Evolutionary conservation across 2,888 invertebrate species (phyloP), one percentile per base, ranked within the genome.

Genomic region (Seira musarum): DNA sequence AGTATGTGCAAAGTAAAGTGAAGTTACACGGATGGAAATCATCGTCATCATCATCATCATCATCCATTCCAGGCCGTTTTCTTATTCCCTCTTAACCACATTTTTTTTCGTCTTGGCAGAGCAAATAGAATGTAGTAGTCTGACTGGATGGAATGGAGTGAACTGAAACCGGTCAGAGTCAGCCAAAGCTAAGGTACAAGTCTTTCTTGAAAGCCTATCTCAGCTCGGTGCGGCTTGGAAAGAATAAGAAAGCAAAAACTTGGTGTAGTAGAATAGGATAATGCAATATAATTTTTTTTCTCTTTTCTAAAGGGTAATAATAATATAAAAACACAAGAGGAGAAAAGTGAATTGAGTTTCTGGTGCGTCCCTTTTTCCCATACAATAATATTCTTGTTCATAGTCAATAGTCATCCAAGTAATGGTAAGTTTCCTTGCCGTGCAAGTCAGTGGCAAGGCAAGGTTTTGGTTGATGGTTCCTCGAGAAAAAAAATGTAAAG

Each of bases 101-200:
- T 60, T 17, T n/a, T n/a, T n/a, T 17, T 60, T 17, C 53, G 68
- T 70, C 30, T 65, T 77, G 65, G 69, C 77, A 70, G 53, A 67
- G 74, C 57, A 77, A 77, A 77, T 77, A 78, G 78, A 77, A 77
- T 57, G 17, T n/a, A n/a, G n/a, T n/a, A n/a, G n/a, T n/a, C n/a
- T n/a, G n/a, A n/a, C n/a, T n/a, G n/a, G 66, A 76, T 60, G 40
- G 70, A 40, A 53, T 60, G 63, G 64, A 77, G 21, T 24, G 63
- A 30, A 63, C n/a, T n/a, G n/a, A n/a, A n/a, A n/a, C n/a, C n/a
- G n/a, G n/a, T n/a, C n/a, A n/a, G n/a, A n/a, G n/a, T n/a, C n/a
- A n/a, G n/a, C n/a, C n/a, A n/a, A n/a, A n/a, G n/a, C n/a, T n/a
- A n/a, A n/a, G n/a, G n/a, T n/a, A n/a, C n/a, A n/a, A n/a, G n/a